Evolutionary conservation across 2,888 invertebrate species (phyloP), one percentile per base, ranked within the genome.

Genomic region (Scaptodrosophila latifasciaeformis): DNA sequence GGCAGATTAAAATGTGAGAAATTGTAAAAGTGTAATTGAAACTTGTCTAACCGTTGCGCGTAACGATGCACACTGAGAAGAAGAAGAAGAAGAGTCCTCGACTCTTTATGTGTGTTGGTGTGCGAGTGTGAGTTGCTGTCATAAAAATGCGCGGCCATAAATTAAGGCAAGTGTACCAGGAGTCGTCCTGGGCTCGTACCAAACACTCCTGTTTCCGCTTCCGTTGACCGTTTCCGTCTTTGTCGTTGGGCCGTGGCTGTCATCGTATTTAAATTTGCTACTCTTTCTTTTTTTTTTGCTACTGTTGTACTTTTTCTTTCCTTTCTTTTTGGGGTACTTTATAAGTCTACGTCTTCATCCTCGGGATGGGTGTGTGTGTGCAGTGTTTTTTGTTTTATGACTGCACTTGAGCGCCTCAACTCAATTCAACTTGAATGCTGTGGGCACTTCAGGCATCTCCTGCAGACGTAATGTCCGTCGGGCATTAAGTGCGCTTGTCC

Each of bases 21-120:
- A 78, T 78, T 76, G 79, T 75, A 61, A 78, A 75, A 75, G 76
- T 76, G 79, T 75, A 78, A 75, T 75, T 75, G 75, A 75, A 75
- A 75, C 75, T 75, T 75, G 74, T 78, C 78, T 72, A 78, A 75
- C 62, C 67, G 65, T 56, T 61, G 46, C 69, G 59, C 39, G 35
- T 51, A 49, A 13, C 37, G 35, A 13, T 13, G 35, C 55, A 52
- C 52, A 40, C 37, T 31, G 31, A 27, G 30, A 9, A 24, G 49
- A 39, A 55, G 62, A 24, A n/a, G n/a, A n/a, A n/a, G n/a, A n/a
- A n/a, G n/a, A 24, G 24, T 7, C 24, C 65, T 67, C 52, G 54
- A 56, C 63, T 24, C n/a, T n/a, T n/a, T n/a, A n/a, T 51, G 24
- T 56, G 4, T 39, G 13, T 45, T n/a, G 12, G 40, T 30, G n/a